phyloP scores from a whole-genome alignment of 2,888 invertebrate genomes.

The Melitaea athalia region DNA sequence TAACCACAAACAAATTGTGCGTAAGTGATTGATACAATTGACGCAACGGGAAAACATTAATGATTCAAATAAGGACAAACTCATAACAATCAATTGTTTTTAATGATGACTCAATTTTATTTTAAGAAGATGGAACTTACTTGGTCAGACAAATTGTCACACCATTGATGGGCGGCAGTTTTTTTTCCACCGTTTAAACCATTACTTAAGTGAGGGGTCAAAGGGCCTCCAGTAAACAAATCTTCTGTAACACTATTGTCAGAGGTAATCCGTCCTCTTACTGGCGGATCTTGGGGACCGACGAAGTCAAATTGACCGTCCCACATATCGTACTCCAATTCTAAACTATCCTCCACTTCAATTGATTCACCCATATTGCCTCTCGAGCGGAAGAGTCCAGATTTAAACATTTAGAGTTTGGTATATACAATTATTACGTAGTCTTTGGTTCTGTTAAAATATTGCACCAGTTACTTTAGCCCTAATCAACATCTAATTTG shows the following conservation, averaged over 20 bases:
- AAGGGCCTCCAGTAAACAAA: slow-evolving; percentile 73
- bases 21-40: neutral
- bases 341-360: slow-evolving; percentile 83
- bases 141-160: slow-evolving; percentile 84
- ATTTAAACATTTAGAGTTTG: slow-evolving; percentile 73
- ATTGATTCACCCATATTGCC: slow-evolving; percentile 73
- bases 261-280: slow-evolving; percentile 66
- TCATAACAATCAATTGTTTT: slow-evolving; percentile 19
- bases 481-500: slow-evolving; percentile 52
- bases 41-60: slow-evolving; percentile 13
- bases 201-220: slow-evolving; percentile 73
- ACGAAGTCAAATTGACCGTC: slow-evolving; percentile 94
- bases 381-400: slow-evolving; percentile 72
- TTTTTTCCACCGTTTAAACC: slow-evolving; percentile 82
- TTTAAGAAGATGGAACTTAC: slow-evolving; percentile 60
- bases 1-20: neutral
- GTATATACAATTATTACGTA: slow-evolving; percentile 44
- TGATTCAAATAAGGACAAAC: slow-evolving; percentile 34
- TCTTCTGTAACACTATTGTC: slow-evolving; percentile 73
- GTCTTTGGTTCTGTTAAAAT: slow-evolving; percentile 72
- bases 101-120: slow-evolving; percentile 5
- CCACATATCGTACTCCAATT: slow-evolving; percentile 93
- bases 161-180: slow-evolving; percentile 81
- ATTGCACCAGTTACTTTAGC: slow-evolving; percentile 62
- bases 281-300: slow-evolving; percentile 80